phyloP scores from a whole-genome alignment of 2,888 invertebrate genomes.

The Eueremaeus valkanovi region DNA sequence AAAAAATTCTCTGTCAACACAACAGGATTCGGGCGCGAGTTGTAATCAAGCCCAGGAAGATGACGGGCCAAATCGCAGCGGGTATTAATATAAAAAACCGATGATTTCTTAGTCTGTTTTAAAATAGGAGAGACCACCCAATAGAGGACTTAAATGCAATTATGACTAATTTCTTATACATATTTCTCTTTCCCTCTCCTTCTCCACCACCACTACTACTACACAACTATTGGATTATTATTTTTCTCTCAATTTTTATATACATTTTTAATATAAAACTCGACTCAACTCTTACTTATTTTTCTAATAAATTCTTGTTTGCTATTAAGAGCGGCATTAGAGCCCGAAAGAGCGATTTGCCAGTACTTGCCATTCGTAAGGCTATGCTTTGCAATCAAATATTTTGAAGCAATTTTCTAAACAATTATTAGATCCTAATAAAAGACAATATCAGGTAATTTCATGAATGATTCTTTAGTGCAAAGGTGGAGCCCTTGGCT shows the following conservation, averaged over 20 bases:
- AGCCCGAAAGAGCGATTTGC: no score
- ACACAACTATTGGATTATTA: no score
- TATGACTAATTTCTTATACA: no score
- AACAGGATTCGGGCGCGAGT: conserved; percentile 28
- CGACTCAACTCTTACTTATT: neutral
- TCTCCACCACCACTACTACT: no score
- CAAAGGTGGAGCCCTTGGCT: neutral
- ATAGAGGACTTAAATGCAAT: conserved; percentile 32
- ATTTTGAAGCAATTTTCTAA: conserved; percentile 4
- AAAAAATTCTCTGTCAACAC: conserved; percentile 21
- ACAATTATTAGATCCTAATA: neutral
- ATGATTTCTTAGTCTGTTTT: conserved; percentile 22
- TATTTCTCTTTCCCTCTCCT: conserved; percentile 12
- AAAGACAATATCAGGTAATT: conserved; percentile 24
- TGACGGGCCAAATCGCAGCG: conserved; percentile 24
- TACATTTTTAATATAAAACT: no score
- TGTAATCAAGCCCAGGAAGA: conserved; percentile 5
- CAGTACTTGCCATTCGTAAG: no score
- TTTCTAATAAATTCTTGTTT: neutral
- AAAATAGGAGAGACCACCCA: conserved; percentile 20
- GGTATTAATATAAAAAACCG: conserved; percentile 21
- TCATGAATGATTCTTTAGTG: conserved; percentile 18
- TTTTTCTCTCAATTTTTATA: no score
- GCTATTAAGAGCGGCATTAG: no score
- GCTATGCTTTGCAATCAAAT: no score